These are phyloP conservation scores for Matsumyia berberina DNA, from an alignment of 2,888 invertebrate genomes.

Conservation along the genomic window DNA sequence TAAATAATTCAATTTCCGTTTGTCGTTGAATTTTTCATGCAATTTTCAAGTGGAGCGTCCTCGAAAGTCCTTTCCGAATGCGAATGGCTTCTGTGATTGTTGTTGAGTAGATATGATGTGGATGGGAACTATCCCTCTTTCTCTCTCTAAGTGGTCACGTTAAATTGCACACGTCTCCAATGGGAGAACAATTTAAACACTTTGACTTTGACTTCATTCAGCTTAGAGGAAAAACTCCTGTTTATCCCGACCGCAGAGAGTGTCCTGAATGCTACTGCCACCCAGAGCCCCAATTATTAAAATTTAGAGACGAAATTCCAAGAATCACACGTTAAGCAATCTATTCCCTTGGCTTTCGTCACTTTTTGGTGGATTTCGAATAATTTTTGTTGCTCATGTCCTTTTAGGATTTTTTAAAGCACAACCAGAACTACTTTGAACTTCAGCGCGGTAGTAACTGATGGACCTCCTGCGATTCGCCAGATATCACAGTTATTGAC, in stretches of 20 bases:
- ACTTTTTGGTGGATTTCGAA: not conserved
- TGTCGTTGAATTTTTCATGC: slow-evolving; percentile 72
- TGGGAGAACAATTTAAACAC: slow-evolving; percentile 43
- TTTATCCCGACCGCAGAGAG: too few relatives aligned
- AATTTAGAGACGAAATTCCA: slow-evolving; percentile 34
- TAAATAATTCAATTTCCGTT: slow-evolving; percentile 75
- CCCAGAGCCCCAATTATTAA: slow-evolving; percentile 20
- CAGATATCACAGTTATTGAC: not conserved
- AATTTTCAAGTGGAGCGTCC: slow-evolving; percentile 70
- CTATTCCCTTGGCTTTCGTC: slow-evolving; percentile 18
- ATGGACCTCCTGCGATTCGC: too few relatives aligned
- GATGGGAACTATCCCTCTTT: not conserved
- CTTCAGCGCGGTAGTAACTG: too few relatives aligned
- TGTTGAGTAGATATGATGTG: not conserved
- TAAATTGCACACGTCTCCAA: slow-evolving; percentile 21
- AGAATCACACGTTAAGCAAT: slow-evolving; percentile 53
- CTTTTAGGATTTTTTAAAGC: slow-evolving; percentile 35
- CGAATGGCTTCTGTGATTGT: slow-evolving; percentile 30
- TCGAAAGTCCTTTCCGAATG: slow-evolving; percentile 46
- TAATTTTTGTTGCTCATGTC: not conserved
- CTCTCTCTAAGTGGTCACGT: slow-evolving; percentile 15
- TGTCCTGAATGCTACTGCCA: slow-evolving; percentile 50
- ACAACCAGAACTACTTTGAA: not conserved
- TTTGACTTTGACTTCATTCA: slow-evolving; percentile 18
- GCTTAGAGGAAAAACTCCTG: too few relatives aligned